Evolutionary conservation across 37 sponge, comb jelly and placozoan species (phyloP).

Genomic region (Axinella damicornis): DNA sequence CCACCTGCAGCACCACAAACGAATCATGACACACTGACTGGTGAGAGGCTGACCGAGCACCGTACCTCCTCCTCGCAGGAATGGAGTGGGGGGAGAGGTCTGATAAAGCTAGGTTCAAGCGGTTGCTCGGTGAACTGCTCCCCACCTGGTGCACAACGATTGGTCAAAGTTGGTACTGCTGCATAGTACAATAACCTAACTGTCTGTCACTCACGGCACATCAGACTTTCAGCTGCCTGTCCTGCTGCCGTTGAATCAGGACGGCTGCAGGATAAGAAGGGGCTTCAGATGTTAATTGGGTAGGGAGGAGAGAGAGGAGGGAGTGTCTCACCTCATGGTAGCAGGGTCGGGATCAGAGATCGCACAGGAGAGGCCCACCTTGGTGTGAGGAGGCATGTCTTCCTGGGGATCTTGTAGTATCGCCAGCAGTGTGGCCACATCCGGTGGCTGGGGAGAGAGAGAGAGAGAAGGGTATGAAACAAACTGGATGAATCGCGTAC

Average conservation of each 20-base stretch:
- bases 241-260: conserved; percentile 33
- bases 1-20: conserved; percentile 58
- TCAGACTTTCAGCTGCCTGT: conserved; percentile 22
- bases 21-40: too few relatives aligned
- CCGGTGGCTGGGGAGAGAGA: conserved; percentile 15
- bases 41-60: neutral
- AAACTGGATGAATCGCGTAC: too few relatives aligned
- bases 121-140: conserved; percentile 49
- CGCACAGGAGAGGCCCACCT: conserved; percentile 51
- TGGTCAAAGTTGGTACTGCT: too few relatives aligned
- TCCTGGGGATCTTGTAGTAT: conserved; percentile 30
- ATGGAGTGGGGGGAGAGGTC: conserved; percentile 93
- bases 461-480: neutral
- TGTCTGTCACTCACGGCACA: too few relatives aligned
- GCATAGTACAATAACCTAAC: too few relatives aligned
- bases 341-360: conserved; percentile 66
- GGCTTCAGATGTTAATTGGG: too few relatives aligned
- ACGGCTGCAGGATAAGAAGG: conserved; percentile 11
- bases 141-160: conserved; percentile 15
- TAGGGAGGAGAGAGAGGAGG: too few relatives aligned
- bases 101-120: conserved; percentile 85
- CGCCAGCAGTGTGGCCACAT: conserved; percentile 17
- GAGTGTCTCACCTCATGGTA: too few relatives aligned
- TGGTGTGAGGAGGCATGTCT: conserved; percentile 15
- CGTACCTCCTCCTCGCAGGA: conserved; percentile 77